Evolutionary conservation across 2,888 invertebrate genomes (phyloP).

Genomic region (Leptura quadrifasciata): DNA sequence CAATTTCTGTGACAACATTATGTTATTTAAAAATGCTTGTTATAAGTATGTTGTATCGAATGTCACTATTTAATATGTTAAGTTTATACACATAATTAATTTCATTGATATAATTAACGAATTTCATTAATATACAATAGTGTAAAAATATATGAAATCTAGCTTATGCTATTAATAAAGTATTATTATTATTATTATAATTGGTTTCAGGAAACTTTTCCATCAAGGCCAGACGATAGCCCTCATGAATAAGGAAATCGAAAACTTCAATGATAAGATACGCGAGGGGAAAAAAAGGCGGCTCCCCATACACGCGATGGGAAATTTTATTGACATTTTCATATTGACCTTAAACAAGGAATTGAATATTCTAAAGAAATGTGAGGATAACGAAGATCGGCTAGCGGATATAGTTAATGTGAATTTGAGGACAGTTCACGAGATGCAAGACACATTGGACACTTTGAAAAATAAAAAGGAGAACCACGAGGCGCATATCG

Average conservation of each 20-base stretch:
- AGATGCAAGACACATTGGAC: slow-evolving; percentile 74
- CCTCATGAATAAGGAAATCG: slow-evolving; percentile 78
- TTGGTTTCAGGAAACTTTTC: slow-evolving; percentile 74
- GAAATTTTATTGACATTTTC: slow-evolving; percentile 79
- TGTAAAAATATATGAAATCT: too few relatives aligned
- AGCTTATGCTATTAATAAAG: too few relatives aligned
- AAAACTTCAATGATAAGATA: slow-evolving; percentile 81
- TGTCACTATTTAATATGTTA: too few relatives aligned
- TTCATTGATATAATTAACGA: too few relatives aligned
- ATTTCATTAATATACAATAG: too few relatives aligned
- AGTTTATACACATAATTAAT: too few relatives aligned
- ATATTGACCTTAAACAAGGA: slow-evolving; percentile 84
- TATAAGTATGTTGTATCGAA: too few relatives aligned
- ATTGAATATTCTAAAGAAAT: slow-evolving; percentile 83
- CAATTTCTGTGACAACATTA: too few relatives aligned
- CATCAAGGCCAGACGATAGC: slow-evolving; percentile 81
- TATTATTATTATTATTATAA: too few relatives aligned
- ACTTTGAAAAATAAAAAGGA: slow-evolving; percentile 76
- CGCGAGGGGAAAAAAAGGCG: slow-evolving; percentile 77
- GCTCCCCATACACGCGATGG: slow-evolving; percentile 77
- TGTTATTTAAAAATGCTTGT: too few relatives aligned
- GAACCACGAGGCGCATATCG: slow-evolving; percentile 72
- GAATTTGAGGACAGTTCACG: slow-evolving; percentile 72
- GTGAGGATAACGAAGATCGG: slow-evolving; percentile 82
- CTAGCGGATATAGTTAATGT: slow-evolving; percentile 74